Evolutionary conservation across 2,797 vertebrate species (phyloP).

Genomic region (Galago senegalensis): DNA sequence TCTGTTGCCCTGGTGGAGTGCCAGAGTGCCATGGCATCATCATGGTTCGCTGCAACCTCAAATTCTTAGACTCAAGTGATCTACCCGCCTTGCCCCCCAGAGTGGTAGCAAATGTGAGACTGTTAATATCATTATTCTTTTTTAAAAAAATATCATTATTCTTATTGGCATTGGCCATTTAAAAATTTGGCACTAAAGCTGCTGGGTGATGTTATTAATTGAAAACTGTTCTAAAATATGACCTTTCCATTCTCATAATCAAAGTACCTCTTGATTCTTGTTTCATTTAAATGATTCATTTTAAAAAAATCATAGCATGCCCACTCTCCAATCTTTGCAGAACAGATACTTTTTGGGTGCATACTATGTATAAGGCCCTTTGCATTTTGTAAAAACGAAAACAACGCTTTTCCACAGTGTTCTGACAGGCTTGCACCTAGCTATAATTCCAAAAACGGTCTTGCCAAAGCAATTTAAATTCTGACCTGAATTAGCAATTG

Average conservation of each 20-base stretch:
- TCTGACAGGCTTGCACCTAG: neutral
- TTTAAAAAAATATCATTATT: neutral
- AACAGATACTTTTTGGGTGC: neutral
- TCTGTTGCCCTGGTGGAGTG: too few species aligned
- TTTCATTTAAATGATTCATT: conserved; percentile 2
- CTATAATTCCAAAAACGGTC: conserved; percentile 31
- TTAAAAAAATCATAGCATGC: neutral
- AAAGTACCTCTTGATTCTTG: conserved; percentile 1
- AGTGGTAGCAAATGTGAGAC: neutral
- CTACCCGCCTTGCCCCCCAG: too few species aligned
- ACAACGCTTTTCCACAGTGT: neutral
- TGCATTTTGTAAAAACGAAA: neutral
- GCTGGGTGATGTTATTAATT: neutral
- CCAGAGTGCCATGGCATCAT: too few species aligned
- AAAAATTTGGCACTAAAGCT: conserved; percentile 27
- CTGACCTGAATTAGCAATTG: conserved; percentile 71
- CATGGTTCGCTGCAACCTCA: too few species aligned
- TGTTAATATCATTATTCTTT: neutral
- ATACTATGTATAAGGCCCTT: neutral
- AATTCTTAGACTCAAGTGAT: too few species aligned
- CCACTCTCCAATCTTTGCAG: neutral
- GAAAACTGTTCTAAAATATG: conserved; percentile 42
- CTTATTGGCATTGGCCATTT: conserved; percentile 1
- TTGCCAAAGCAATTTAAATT: conserved; percentile 73
- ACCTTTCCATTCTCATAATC: neutral